Conservation (phyloP, 1,140 invertebrate genomes). For the Drosophila orosa region DNA sequence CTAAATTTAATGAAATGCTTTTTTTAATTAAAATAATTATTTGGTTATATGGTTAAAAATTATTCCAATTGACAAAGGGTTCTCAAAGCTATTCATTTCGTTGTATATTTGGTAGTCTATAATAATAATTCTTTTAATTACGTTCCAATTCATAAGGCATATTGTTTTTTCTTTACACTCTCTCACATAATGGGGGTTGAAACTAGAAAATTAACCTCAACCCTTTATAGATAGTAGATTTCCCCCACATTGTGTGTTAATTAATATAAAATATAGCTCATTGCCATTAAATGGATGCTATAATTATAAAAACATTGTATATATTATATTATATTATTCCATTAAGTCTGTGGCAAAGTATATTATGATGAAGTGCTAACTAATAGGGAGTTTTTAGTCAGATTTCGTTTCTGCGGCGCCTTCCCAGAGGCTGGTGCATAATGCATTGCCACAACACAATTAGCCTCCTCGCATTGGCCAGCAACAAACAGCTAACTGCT, state of each 20-base stretch:
- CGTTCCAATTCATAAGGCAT: not conserved
- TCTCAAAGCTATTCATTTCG: not conserved
- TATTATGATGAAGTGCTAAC: too few relatives aligned
- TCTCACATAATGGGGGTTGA: too few relatives aligned
- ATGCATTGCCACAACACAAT: conserved; percentile 21
- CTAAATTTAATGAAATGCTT: too few relatives aligned
- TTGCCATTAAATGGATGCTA: not conserved
- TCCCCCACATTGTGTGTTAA: not conserved
- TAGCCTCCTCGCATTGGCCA: conserved; percentile 20
- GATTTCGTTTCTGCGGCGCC: not conserved
- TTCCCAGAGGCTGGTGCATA: conserved; percentile 15
- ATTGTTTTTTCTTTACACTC: too few relatives aligned
- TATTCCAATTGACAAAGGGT: not conserved
- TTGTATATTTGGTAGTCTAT: not conserved
- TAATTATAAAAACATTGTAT: not conserved
- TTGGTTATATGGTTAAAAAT: not conserved
- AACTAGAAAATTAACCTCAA: too few relatives aligned
- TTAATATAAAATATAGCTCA: not conserved
- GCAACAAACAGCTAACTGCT: conserved; percentile 67
- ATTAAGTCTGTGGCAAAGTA: not conserved
- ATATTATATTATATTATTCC: not conserved
- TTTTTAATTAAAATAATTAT: too few relatives aligned
- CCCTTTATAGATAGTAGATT: not conserved
- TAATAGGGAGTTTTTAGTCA: not conserved
- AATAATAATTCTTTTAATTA: not conserved